These are phyloP conservation scores for Catharus ustulatus DNA, from an alignment of 2,797 vertebrate genomes.

Conservation along the genomic window DNA sequence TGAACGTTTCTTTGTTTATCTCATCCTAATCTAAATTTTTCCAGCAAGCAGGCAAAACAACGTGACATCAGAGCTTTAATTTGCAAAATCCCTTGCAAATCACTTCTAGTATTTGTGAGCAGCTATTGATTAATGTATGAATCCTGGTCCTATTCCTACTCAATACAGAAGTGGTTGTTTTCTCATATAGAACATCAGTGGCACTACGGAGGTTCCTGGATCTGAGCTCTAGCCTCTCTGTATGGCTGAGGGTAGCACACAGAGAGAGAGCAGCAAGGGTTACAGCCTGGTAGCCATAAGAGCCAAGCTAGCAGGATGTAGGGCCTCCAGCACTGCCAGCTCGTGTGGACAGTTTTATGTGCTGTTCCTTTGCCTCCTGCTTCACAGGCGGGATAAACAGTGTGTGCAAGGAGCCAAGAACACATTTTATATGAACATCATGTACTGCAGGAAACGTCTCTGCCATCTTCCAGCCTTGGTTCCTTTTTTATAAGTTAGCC, in stretches of 20 bases:
- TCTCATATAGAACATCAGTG: background rate
- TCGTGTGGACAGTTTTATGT: conserved; percentile 55
- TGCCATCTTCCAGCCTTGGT: conserved; percentile 46
- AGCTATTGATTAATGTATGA: background rate
- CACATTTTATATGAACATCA: conserved; percentile 58
- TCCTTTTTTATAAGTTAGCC: conserved; percentile 14
- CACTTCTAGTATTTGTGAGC: background rate
- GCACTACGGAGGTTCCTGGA: background rate
- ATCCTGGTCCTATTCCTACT: background rate
- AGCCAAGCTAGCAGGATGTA: conserved; percentile 10
- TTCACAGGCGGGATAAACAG: conserved; percentile 3
- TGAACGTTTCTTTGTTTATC: background rate
- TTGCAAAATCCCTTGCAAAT: conserved; percentile 1
- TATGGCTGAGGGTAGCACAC: background rate
- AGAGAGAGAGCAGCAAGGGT: background rate
- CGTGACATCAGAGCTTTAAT: background rate
- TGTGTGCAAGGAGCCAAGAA: conserved; percentile 33
- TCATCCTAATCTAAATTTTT: background rate
- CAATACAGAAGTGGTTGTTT: background rate
- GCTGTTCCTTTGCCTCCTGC: conserved; percentile 4
- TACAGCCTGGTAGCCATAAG: background rate
- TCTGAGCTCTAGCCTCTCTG: background rate
- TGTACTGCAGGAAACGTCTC: conserved; percentile 31
- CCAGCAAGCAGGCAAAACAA: background rate
- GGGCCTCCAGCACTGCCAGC: background rate